phyloP scores from a whole-genome alignment of 2,797 vertebrate species.

The Margarornis squamiger region DNA sequence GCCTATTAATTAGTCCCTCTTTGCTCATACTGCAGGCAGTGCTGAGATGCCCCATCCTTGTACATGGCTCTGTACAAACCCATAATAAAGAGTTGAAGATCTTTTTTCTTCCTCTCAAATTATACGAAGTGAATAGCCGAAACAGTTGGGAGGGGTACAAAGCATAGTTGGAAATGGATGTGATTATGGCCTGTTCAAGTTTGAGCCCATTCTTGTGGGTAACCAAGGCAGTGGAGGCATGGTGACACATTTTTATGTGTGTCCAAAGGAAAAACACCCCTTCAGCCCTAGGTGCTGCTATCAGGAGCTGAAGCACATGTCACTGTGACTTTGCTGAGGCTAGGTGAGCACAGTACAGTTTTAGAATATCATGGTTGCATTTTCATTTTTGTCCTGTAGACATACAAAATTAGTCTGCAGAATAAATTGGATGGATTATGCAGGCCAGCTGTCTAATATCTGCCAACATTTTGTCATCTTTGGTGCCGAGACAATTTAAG shows the following conservation, averaged over 20 bases:
- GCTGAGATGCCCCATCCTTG: not conserved
- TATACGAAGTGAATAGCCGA: not conserved
- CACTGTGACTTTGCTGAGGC: not conserved
- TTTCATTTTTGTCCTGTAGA: not conserved
- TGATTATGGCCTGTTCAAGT: not conserved
- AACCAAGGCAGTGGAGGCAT: fast-evolving
- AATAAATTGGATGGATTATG: not conserved
- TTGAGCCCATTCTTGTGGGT: not conserved
- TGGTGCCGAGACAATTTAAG: not conserved
- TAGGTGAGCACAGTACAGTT: not conserved
- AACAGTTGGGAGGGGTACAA: not conserved
- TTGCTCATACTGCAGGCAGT: not conserved
- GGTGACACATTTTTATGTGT: fast-evolving
- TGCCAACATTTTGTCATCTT: not conserved
- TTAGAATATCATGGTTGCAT: not conserved
- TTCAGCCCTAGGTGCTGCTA: not conserved
- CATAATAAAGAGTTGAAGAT: not conserved
- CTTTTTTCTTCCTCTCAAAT: not conserved
- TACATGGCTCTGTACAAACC: not conserved
- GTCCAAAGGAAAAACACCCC: not conserved
- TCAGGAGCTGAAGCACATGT: not conserved
- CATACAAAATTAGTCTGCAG: not conserved
- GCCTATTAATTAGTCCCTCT: not conserved
- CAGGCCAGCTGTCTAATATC: not conserved
- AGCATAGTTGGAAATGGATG: not conserved